Evolutionary conservation across 2,797 vertebrate species (phyloP).

Genomic region (Heteromormyrus szaboi): DNA sequence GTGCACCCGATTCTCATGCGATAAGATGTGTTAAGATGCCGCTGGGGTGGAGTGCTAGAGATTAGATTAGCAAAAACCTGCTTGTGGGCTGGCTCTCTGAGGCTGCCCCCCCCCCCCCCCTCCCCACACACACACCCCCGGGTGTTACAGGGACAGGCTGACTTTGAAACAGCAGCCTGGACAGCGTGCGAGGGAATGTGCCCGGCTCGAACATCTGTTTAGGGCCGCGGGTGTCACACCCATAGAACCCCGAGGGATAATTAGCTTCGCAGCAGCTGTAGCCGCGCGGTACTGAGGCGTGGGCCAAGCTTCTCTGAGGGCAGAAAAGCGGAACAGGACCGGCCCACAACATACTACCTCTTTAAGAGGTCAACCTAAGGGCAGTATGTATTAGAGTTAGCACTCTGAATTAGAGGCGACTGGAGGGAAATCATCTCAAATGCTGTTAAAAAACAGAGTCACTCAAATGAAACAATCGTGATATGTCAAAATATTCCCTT

Average conservation of each 20-base stretch:
- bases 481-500: neutral
- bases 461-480: neutral
- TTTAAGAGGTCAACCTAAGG: neutral
- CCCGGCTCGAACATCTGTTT: neutral
- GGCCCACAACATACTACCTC: neutral
- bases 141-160: neutral
- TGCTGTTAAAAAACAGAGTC: neutral
- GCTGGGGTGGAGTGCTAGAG: neutral
- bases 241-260: neutral
- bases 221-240: neutral
- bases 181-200: neutral
- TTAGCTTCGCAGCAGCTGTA: neutral
- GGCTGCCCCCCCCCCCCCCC: neutral
- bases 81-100: neutral
- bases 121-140: neutral
- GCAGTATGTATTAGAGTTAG: neutral
- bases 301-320: neutral
- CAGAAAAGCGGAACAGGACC: neutral
- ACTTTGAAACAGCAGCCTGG: neutral
- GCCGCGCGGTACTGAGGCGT: neutral
- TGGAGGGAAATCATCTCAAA: neutral
- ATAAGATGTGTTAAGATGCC: neutral
- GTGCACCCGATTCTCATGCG: neutral
- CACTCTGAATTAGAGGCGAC: neutral
- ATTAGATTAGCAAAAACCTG: neutral